phyloP scores from a whole-genome alignment of 2,797 vertebrate species.

The Sebastes vulpes region DNA sequence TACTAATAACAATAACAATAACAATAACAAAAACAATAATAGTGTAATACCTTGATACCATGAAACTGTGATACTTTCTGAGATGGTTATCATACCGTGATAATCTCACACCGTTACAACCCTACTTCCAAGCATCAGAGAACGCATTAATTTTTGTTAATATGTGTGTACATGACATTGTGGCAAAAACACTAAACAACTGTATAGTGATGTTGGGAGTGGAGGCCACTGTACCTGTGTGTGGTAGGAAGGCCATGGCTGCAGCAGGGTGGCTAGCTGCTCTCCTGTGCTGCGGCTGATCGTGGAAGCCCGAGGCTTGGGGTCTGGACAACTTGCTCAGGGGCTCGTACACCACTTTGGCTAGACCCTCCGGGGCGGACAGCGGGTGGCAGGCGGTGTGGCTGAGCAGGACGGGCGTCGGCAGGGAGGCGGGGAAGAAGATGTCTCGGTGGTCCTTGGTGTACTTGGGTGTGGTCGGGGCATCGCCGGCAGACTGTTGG shows the following conservation, averaged over 20 bases:
- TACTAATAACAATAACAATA: too few species aligned
- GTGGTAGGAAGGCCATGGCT: constrained; percentile 79
- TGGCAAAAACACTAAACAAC: neutral
- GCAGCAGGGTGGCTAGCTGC: constrained; percentile 72
- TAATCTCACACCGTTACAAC: too few species aligned
- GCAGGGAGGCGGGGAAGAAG: constrained; percentile 89
- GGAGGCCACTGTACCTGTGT: constrained; percentile 74
- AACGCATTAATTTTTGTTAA: neutral
- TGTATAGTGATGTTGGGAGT: neutral
- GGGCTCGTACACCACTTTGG: constrained; percentile 76
- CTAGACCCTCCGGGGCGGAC: constrained; percentile 77
- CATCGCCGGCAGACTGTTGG: constrained; percentile 87
- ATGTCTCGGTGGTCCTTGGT: constrained; percentile 92
- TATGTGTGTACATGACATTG: neutral
- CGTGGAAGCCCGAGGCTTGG: constrained; percentile 71
- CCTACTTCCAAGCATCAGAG: neutral
- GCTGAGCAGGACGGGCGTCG: constrained; percentile 77
- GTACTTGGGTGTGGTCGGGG: constrained; percentile 93
- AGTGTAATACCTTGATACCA: too few species aligned
- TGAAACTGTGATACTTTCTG: too few species aligned
- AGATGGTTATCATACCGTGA: too few species aligned
- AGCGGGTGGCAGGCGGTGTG: constrained; percentile 78
- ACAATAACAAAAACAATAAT: too few species aligned
- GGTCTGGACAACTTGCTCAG: constrained; percentile 85
- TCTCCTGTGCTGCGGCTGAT: constrained; percentile 75